These are phyloP conservation scores for Stictonetta naevosa DNA, from an alignment of 2,113 vertebrate species.

Conservation along the genomic window DNA sequence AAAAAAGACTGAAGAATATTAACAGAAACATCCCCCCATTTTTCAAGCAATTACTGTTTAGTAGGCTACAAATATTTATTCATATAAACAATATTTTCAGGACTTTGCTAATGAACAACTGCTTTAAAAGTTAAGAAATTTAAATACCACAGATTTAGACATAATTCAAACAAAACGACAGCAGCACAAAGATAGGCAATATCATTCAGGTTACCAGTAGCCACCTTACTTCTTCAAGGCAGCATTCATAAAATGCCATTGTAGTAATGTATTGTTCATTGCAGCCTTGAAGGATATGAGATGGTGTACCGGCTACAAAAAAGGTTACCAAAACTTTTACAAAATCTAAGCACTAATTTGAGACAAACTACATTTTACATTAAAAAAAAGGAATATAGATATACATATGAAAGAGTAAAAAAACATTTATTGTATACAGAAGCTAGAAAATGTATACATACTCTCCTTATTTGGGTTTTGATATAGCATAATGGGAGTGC, in stretches of 20 bases:
- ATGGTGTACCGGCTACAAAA: background rate
- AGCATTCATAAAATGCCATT: background rate
- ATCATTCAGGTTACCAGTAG: background rate
- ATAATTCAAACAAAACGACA: background rate
- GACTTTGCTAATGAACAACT: background rate
- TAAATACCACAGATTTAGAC: background rate
- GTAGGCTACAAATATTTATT: background rate
- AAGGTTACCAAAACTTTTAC: background rate
- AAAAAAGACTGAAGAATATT: background rate
- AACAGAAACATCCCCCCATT: background rate
- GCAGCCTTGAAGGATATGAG: background rate
- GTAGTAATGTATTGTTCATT: background rate
- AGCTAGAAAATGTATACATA: no score
- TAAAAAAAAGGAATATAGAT: background rate
- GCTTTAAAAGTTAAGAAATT: background rate
- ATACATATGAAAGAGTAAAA: no score
- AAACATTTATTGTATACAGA: no score
- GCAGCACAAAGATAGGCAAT: background rate
- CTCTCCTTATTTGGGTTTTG: background rate
- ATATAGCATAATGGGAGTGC: background rate
- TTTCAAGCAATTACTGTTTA: background rate
- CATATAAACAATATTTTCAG: background rate
- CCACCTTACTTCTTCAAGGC: background rate
- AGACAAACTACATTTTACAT: background rate
- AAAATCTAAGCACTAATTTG: background rate